phyloP scores from a whole-genome alignment of 1,140 invertebrate genomes.

The Mizuhopecten yessoensis region DNA sequence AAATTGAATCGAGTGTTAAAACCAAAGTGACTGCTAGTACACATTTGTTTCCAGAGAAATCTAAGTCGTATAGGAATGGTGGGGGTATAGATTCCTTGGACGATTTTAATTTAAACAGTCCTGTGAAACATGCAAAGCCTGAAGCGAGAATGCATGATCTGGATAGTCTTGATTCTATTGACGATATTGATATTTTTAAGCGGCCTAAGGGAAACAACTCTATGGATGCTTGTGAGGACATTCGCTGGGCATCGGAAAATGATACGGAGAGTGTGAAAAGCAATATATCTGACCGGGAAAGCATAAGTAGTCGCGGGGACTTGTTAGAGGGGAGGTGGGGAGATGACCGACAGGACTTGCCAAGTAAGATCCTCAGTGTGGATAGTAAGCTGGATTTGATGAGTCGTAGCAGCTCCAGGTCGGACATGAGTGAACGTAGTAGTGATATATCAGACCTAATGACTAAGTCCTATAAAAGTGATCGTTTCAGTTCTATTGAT shows the following conservation, averaged over 20 bases:
- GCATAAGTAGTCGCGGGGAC: slow-evolving; percentile 40
- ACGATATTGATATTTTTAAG: slow-evolving; percentile 51
- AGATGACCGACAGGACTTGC: slow-evolving; percentile 43
- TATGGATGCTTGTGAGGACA: neutral
- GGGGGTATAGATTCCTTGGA: slow-evolving; percentile 60
- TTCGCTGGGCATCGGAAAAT: slow-evolving; percentile 41
- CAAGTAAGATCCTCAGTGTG: neutral
- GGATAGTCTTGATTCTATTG: slow-evolving; percentile 63
- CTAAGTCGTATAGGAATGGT: neutral
- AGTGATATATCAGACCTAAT: slow-evolving; percentile 65
- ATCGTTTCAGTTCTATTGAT: slow-evolving; percentile 35
- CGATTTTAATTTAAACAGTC: slow-evolving; percentile 56
- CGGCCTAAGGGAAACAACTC: slow-evolving; percentile 42
- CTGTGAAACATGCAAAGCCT: slow-evolving; percentile 47
- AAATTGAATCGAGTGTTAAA: neutral
- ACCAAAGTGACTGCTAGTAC: neutral
- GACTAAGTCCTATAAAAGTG: slow-evolving; percentile 55
- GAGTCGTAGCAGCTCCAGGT: slow-evolving; percentile 73
- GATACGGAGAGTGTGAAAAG: slow-evolving; percentile 55
- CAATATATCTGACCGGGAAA: slow-evolving; percentile 51
- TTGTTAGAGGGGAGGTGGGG: neutral
- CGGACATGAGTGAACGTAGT: slow-evolving; percentile 68
- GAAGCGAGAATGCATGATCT: slow-evolving; percentile 58
- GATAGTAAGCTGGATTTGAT: slow-evolving; percentile 46
- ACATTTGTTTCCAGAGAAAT: neutral